phyloP scores from a whole-genome alignment of 2,797 vertebrate genomes.

The Chaenodraco wilsoni region DNA sequence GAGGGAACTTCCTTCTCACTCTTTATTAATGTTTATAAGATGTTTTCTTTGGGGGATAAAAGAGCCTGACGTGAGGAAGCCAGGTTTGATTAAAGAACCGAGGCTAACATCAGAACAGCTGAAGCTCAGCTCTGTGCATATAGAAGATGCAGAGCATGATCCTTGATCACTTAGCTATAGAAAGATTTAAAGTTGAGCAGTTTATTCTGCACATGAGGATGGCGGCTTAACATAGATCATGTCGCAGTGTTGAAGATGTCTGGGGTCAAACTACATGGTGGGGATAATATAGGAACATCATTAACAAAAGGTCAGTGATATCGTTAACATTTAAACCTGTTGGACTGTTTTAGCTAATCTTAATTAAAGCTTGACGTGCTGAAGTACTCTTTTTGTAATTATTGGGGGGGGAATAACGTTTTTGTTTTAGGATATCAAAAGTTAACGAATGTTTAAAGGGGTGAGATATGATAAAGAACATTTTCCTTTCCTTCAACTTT shows the following conservation, averaged over 20 bases:
- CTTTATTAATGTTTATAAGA: slow-evolving; percentile 56
- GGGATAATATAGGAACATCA: background rate
- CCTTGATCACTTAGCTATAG: background rate
- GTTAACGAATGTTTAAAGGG: no score
- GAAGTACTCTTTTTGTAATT: background rate
- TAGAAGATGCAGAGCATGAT: slow-evolving; percentile 25
- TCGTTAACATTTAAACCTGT: background rate
- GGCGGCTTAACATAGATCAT: no score
- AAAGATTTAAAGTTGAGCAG: background rate
- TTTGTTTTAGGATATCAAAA: no score
- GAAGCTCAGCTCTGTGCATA: slow-evolving; percentile 6
- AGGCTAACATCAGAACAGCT: slow-evolving; percentile 41
- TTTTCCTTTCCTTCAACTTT: background rate
- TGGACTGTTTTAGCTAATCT: background rate
- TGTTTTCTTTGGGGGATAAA: slow-evolving; percentile 35
- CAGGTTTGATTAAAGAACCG: slow-evolving; percentile 46
- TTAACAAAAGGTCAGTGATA: background rate
- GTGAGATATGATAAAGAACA: background rate
- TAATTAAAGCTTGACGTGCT: background rate
- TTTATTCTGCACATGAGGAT: background rate
- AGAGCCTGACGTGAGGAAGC: slow-evolving; percentile 36
- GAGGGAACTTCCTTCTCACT: slow-evolving; percentile 35
- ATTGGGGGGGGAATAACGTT: no score
- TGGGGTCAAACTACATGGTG: background rate
- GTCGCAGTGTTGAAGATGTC: background rate